A percentile compares a stretch with the other conserved stretches of the same genome.
These are phyloP conservation scores for Diarsia mendica DNA, from an alignment of 2,888 invertebrate genomes.

Conservation along the genomic window DNA sequence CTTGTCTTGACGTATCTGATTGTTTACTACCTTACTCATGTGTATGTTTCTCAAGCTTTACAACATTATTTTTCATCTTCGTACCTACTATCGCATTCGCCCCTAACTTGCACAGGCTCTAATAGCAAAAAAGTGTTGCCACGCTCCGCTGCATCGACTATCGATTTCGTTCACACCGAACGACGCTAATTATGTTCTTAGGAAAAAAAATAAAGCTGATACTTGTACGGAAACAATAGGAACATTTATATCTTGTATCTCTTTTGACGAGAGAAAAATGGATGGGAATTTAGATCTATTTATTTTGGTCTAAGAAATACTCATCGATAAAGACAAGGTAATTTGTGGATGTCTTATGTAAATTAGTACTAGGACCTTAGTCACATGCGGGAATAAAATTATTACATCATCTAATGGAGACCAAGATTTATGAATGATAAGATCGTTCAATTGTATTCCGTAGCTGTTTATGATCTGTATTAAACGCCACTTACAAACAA, in stretches of 20 bases:
- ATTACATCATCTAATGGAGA: constrained; percentile 6
- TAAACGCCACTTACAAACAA: constrained; percentile 27
- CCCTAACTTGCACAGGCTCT: constrained; percentile 50
- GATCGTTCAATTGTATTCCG: constrained; percentile 10
- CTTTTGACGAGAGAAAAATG: constrained; percentile 37
- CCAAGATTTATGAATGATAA: not conserved
- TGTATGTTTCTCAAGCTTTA: constrained; percentile 7
- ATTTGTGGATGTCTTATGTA: constrained; percentile 13
- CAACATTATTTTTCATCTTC: constrained; percentile 7
- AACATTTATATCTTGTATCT: constrained; percentile 34
- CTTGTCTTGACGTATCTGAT: not conserved
- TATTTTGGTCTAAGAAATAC: constrained; percentile 23
- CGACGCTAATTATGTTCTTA: constrained; percentile 59
- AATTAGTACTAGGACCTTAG: constrained; percentile 10
- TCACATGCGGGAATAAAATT: not conserved
- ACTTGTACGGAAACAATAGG: constrained; percentile 46
- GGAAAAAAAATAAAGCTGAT: constrained; percentile 40
- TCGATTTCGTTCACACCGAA: constrained; percentile 79
- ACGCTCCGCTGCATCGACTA: constrained; percentile 81
- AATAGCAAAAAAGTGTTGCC: constrained; percentile 76
- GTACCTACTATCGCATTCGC: constrained; percentile 31
- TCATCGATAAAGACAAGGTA: constrained; percentile 10
- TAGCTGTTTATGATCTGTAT: constrained; percentile 26
- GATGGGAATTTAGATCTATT: constrained; percentile 7
- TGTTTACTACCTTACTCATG: constrained; percentile 7